These are phyloP conservation scores for Gambusia yucatana DNA, from an alignment of 2,797 vertebrate species.

Conservation along the genomic window DNA sequence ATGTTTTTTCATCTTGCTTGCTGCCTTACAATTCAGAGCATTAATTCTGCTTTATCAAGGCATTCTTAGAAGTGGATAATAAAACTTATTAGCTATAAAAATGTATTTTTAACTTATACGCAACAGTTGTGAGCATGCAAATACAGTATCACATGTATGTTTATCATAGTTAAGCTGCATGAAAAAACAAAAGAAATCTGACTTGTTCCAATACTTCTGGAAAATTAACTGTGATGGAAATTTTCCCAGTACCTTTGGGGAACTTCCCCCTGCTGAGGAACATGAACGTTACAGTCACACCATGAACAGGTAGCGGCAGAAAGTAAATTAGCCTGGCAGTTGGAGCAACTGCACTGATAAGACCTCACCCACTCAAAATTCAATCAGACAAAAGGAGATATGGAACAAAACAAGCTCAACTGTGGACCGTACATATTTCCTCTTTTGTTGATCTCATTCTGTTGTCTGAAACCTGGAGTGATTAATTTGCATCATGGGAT, in stretches of 20 bases:
- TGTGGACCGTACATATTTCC: slow-evolving; percentile 36
- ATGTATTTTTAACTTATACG: neutral
- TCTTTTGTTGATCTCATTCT: slow-evolving; percentile 55
- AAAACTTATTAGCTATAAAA: neutral
- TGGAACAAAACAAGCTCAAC: slow-evolving; percentile 40
- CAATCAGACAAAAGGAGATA: slow-evolving; percentile 41
- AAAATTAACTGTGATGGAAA: slow-evolving; percentile 6
- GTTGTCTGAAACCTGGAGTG: slow-evolving; percentile 28
- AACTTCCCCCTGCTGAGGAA: slow-evolving; percentile 17
- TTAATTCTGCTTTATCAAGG: neutral
- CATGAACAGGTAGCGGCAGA: slow-evolving; percentile 41
- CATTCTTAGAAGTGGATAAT: neutral
- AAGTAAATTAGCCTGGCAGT: slow-evolving; percentile 48
- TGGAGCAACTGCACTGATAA: slow-evolving; percentile 62
- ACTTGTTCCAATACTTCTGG: neutral
- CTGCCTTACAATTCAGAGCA: neutral
- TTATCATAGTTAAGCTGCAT: neutral
- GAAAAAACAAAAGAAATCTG: slow-evolving; percentile 9
- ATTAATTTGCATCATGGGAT: slow-evolving; percentile 60
- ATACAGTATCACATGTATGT: neutral
- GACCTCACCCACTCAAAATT: slow-evolving; percentile 46
- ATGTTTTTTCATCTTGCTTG: neutral
- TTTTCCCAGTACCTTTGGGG: neutral
- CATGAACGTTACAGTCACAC: slow-evolving; percentile 32
- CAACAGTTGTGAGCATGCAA: neutral